phyloP scores from a whole-genome alignment of 2,113 vertebrate genomes.

The Perca schrenkii region DNA sequence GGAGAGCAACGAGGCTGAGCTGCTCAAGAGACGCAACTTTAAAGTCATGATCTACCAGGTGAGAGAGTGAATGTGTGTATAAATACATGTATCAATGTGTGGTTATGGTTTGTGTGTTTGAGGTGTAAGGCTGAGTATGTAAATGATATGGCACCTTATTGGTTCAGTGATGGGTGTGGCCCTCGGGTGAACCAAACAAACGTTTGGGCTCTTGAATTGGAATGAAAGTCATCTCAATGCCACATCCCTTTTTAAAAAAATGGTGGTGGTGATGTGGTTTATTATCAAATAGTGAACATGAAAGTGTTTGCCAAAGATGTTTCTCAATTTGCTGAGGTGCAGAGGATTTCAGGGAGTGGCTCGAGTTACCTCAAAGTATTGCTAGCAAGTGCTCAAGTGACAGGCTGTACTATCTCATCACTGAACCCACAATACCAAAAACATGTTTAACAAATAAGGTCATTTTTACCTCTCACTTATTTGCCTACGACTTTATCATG shows the following conservation, averaged over 20 bases:
- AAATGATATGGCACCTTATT: neutral
- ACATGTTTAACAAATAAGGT: neutral
- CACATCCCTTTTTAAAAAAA: conserved; percentile 3
- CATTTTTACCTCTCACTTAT: neutral
- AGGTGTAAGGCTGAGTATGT: neutral
- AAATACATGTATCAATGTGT: neutral
- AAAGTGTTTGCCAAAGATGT: neutral
- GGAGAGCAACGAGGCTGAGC: conserved; percentile 95
- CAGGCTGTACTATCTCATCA: conserved; percentile 6
- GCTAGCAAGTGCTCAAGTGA: conserved; percentile 16
- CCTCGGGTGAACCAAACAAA: neutral
- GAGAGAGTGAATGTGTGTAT: conserved; percentile 49
- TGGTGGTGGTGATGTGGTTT: neutral
- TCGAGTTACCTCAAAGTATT: conserved; percentile 2
- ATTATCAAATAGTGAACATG: neutral
- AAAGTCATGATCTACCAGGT: conserved; percentile 99
- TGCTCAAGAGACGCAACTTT: conserved; percentile 97
- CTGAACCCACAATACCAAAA: neutral
- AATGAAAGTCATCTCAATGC: neutral
- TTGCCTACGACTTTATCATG: neutral
- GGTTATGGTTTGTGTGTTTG: neutral
- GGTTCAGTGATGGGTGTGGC: conserved; percentile 61
- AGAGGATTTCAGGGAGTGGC: conserved; percentile 34
- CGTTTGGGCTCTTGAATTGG: neutral
- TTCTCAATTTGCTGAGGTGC: conserved; percentile 16